Evolutionary conservation across 2,888 invertebrate genomes (phyloP), one percentile per base, ranked within the genome.

Genomic region (Volucella bombylans): DNA sequence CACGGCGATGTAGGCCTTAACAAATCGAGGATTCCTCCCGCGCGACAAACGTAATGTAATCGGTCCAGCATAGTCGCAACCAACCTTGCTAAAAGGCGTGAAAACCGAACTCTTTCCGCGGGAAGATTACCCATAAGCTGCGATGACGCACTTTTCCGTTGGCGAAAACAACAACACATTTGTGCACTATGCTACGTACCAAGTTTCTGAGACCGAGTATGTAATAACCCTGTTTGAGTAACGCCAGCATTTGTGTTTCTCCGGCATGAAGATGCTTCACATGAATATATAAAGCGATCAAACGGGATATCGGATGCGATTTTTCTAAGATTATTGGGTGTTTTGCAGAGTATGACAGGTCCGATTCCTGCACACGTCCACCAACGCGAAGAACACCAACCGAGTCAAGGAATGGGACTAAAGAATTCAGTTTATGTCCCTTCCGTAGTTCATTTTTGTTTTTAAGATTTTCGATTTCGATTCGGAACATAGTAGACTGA

Each of bases 301-400:
- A 11, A n/a, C 41, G 2, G 11, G 47, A 64, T 55, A 67, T 54
- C 6, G 18, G 43, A 23, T 54, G 67, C 1, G 67, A 54, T 41
- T 43, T 52, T 11, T 31, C 14, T 4, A 67, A 23, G 14, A 67
- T 52, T 9, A 67, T 23, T 3, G 55, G 54, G 12, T 67, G 55
- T 41, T 45, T 54, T 31, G 41, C 61, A 61, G 14, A 47, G n/a
- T 62, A 57, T 9, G 72, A 12, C 8, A 72, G 47, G 12, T 72
- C 59, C 1, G 74, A 74, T n/a, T 55, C 55, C n/a, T 41, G 64
- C n/a, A n/a, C n/a, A n/a, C n/a, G n/a, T 8, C 62, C 47, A 31
- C 62, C 31, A 11, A 62, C 62, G n/a, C 31, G 61, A 54, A 47
- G 23, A 23, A 54, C 62, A 15, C 47, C 47, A n/a, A 47, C 10